These are phyloP conservation scores for Acrossocheilus fasciatus DNA, from an alignment of 2,797 vertebrate species.

Conservation along the genomic window DNA sequence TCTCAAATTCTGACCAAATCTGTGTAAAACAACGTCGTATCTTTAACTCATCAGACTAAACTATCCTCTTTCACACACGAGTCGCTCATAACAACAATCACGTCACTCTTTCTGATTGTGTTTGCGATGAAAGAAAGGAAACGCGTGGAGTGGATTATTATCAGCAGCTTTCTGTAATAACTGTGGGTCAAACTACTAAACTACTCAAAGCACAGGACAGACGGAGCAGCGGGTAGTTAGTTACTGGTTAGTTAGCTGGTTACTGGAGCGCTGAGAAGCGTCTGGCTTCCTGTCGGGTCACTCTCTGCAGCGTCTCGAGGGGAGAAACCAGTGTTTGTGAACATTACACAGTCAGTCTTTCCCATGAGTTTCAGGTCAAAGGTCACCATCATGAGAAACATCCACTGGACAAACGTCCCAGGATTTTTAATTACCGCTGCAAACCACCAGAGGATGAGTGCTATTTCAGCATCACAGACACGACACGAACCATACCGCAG, in stretches of 20 bases:
- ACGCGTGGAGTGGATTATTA: conserved; percentile 2
- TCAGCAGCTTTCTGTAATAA: conserved; percentile 19
- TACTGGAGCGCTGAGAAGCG: not conserved
- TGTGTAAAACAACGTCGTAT: not conserved
- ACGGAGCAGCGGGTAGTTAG: not conserved
- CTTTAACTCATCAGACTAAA: not conserved
- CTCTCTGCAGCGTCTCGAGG: not conserved
- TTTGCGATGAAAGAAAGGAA: conserved; percentile 4
- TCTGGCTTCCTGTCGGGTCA: not conserved
- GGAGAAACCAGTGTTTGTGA: not conserved
- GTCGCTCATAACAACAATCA: not conserved
- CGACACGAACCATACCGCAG: not conserved
- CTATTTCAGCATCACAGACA: not conserved
- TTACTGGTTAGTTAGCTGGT: not conserved
- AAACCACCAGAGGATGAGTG: not conserved
- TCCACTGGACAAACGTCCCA: conserved; percentile 14
- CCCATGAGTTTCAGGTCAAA: conserved; percentile 48
- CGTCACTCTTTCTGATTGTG: not conserved
- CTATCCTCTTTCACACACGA: not conserved
- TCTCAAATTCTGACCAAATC: not conserved
- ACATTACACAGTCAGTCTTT: conserved; percentile 22
- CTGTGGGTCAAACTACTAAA: not conserved
- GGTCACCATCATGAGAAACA: conserved; percentile 50
- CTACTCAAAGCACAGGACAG: not conserved
- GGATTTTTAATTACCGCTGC: not conserved